A percentile compares a stretch with the other conserved stretches of the same genome.
These are phyloP conservation scores for Pardalotus punctatus DNA, from an alignment of 2,113 vertebrate genomes.

Conservation along the genomic window DNA sequence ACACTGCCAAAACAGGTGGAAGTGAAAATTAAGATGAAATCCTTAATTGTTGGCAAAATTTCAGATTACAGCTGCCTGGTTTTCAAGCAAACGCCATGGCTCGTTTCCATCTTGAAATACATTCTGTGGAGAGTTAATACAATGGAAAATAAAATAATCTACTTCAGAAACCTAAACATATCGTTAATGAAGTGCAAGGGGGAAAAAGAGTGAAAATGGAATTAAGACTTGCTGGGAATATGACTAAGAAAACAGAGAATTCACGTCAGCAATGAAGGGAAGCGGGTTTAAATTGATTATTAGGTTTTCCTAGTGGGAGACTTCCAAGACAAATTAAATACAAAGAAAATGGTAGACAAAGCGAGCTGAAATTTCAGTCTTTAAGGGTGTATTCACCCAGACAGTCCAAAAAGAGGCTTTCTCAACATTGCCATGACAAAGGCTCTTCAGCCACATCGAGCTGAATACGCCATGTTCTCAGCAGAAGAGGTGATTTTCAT, in stretches of 20 bases:
- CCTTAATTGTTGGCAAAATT: neutral
- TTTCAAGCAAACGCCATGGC: accelerated
- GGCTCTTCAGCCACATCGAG: neutral
- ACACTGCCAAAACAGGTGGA: neutral
- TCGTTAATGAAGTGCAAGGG: neutral
- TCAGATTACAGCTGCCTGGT: neutral
- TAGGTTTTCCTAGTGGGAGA: neutral
- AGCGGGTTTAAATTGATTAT: neutral
- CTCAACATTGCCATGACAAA: neutral
- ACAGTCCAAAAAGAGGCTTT: neutral
- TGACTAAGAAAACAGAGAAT: neutral
- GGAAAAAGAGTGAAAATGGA: neutral
- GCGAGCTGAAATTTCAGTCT: neutral
- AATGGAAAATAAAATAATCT: neutral
- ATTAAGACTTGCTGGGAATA: neutral
- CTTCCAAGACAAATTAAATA: neutral
- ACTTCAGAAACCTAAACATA: neutral
- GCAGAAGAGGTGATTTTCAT: neutral
- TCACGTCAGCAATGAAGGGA: neutral
- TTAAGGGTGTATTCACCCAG: neutral
- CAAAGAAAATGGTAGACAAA: neutral
- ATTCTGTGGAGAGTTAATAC: neutral
- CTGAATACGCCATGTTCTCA: neutral
- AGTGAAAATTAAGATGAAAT: neutral
- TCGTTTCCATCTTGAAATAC: neutral